Conservation (phyloP, 1,140 invertebrate species). For the Steinernema khuongi region DNA sequence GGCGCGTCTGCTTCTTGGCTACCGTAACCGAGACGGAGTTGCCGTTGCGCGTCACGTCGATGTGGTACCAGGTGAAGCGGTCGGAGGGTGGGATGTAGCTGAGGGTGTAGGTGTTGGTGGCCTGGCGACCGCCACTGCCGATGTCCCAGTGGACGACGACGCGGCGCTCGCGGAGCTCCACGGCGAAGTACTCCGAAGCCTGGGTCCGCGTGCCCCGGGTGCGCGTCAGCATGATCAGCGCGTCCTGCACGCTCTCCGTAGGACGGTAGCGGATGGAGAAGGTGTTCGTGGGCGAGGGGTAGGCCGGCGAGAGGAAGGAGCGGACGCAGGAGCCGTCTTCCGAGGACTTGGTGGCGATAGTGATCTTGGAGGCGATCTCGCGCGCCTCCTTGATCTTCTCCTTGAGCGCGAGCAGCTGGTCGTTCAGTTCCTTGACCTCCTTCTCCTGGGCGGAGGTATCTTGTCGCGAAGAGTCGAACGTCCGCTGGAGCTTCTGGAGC, state of each 20-base stretch:
- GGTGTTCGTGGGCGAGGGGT: conserved; percentile 48
- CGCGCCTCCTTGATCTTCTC: conserved; percentile 57
- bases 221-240: conserved; percentile 47
- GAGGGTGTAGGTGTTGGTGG: conserved; percentile 51
- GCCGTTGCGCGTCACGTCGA: conserved; percentile 47
- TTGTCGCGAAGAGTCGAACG: neutral
- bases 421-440: conserved; percentile 25
- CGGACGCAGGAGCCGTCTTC: conserved; percentile 40
- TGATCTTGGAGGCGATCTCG: conserved; percentile 54
- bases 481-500: conserved; percentile 9
- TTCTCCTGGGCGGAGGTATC: conserved; percentile 17
- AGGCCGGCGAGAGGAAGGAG: conserved; percentile 51
- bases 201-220: conserved; percentile 53
- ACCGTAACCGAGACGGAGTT: conserved; percentile 51
- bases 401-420: conserved; percentile 45
- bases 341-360: conserved; percentile 49
- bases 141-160: conserved; percentile 56
- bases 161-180: conserved; percentile 51
- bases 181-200: conserved; percentile 51
- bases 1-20: conserved; percentile 42
- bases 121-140: conserved; percentile 46
- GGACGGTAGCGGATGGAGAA: conserved; percentile 52
- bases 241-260: conserved; percentile 47
- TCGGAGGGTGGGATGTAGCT: conserved; percentile 52
- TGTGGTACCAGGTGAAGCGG: conserved; percentile 55